Conservation (phyloP, 2,113 vertebrate species). For the Cryptomyrus ogoouensis region DNA sequence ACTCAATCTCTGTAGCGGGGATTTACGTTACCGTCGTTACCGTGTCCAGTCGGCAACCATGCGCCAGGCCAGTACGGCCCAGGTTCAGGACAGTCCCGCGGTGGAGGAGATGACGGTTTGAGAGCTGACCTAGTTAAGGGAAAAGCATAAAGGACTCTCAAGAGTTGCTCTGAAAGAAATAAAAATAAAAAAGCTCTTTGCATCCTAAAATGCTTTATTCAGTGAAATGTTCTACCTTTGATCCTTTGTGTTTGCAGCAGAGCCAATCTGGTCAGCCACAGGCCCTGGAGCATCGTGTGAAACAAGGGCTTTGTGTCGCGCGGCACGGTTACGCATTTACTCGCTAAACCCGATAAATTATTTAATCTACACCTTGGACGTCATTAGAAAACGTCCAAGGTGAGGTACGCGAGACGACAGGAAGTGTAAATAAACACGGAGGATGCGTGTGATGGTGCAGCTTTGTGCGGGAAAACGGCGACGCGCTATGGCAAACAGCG, state of each 20-base stretch:
- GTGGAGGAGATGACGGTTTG: slow-evolving; percentile 28
- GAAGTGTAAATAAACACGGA: neutral
- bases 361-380: neutral
- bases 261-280: neutral
- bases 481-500: neutral
- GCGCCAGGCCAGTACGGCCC: neutral
- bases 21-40: slow-evolving; percentile 20
- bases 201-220: neutral
- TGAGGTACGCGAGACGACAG: neutral
- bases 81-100: neutral
- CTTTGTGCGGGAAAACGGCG: neutral
- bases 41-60: slow-evolving; percentile 10
- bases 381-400: neutral
- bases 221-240: slow-evolving; percentile 6
- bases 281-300: neutral
- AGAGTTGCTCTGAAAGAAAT: neutral
- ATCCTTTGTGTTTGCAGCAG: neutral
- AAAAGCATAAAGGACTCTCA: slow-evolving; percentile 34
- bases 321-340: neutral
- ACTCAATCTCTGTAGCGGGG: slow-evolving; percentile 26
- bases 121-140: slow-evolving; percentile 47
- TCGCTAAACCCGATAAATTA: neutral
- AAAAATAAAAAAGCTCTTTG: slow-evolving; percentile 1
- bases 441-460: neutral
- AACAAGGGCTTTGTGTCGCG: neutral